These are phyloP conservation scores for Acromyrmex charruanus DNA, from an alignment of 1,140 invertebrate species.

Conservation along the genomic window DNA sequence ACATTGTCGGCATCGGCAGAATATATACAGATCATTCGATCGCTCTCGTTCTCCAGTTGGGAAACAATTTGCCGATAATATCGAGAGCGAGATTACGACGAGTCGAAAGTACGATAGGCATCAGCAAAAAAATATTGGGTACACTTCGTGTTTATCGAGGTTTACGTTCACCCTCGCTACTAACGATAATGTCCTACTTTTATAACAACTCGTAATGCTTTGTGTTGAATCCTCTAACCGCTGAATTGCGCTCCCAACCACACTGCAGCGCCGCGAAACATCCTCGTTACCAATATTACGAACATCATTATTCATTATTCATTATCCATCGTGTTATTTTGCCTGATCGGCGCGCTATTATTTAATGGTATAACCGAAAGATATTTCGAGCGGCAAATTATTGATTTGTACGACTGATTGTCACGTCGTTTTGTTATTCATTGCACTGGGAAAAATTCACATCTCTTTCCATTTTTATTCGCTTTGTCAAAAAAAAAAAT, in stretches of 20 bases:
- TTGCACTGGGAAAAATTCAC: background rate
- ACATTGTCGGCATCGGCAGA: background rate
- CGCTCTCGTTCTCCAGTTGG: constrained; percentile 24
- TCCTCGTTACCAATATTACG: constrained; percentile 17
- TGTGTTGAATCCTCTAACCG: constrained; percentile 22
- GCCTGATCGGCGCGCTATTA: background rate
- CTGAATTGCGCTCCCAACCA: constrained; percentile 16
- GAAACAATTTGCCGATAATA: constrained; percentile 68
- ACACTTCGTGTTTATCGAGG: constrained; percentile 57
- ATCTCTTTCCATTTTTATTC: background rate
- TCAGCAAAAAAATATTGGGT: constrained; percentile 41
- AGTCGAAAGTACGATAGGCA: constrained; percentile 49
- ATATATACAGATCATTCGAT: background rate
- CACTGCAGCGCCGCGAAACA: background rate
- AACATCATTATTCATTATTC: constrained; percentile 19
- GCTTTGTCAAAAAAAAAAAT: background rate
- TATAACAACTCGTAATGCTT: constrained; percentile 23
- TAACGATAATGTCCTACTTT: constrained; percentile 50
- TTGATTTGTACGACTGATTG: background rate
- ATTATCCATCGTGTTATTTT: constrained; percentile 32
- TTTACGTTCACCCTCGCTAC: constrained; percentile 45
- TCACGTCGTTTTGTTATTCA: background rate
- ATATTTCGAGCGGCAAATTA: background rate
- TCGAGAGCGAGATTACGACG: constrained; percentile 64
- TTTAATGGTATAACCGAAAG: background rate